Evolutionary conservation across 2,113 vertebrate species (phyloP), one percentile per base, ranked within the genome.

Genomic region (Tricholaema leucomelas): DNA sequence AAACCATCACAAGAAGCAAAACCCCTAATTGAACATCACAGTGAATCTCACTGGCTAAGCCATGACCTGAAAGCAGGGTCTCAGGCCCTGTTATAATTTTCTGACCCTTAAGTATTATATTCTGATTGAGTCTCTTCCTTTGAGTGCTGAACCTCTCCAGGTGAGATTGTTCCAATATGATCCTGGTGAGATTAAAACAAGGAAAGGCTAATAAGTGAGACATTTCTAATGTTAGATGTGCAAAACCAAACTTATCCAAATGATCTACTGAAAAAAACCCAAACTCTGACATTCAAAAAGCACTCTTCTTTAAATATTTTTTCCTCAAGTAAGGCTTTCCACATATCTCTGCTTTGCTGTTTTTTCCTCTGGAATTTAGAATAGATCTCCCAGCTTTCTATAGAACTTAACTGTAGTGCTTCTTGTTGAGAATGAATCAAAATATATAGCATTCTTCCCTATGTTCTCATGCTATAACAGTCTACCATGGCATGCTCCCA

Each of bases 381-480:
- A 84, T 24, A 88, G 66, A 59, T 46, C 35, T 79, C 25, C 25
- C 25, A 73, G 19, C n/a, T 84, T 88, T 63, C 66, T 81, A 15
- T 15, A 52, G 46, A 92, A 46, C 23, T 50, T 27, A n/a, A 79
- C 10, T 63, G 23, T 44, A 59, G 33, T 27, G 50, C 18, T 72
- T 76, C 61, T 54, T 84, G 36, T 54, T 79, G 66, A 83, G 24
- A 61, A 12, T 66, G 55, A 72, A 91, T 58, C 61, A 59, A 78
- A 93, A 88, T 28, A 69, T 33, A 85, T 0, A 75, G 65, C 69
- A 85, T 66, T 81, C 48, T 64, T 63, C 46, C 64, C 64, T 48
- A 74, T 19, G 85, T 23, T 31, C 74, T 92, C 92, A 56, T 60
- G 61, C 33, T 86, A 50, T 79, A 74, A 95, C 86, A 92, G 72